Base-by-base conservation (phyloP, 1,140 invertebrate species). In the Zaprionus africanus region DNA sequence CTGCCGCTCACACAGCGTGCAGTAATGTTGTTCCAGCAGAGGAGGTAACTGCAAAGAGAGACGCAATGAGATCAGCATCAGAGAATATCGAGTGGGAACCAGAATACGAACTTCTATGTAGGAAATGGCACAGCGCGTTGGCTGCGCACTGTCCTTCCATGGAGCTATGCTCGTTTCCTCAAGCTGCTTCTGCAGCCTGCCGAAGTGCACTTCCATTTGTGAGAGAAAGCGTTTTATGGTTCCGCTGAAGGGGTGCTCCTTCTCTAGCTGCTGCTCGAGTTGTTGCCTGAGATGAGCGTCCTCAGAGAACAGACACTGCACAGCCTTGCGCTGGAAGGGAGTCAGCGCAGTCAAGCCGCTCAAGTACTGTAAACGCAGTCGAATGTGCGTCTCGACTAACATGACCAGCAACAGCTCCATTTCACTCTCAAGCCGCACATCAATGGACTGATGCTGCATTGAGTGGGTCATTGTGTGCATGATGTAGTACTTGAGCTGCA, bases 401-500 rank as follows among this genome's bases (percentile, higher is more conserved):
- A 86, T 80, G 4, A 38, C 69, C n/a, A 76, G 31, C 1, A 90
- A 60, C 12, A 90, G 34, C 6, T 81, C 26, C 49, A 76, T 31
- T 41, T 90, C 58, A 2, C 26, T 43, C 28, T 72, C 12, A 15
- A 51, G 41, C 4, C n/a, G n/a, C 3, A 5, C 41, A 9, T 61
- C 66, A 28, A 19, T 0, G 41, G 15, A 12, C 19, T 53, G 38
- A 19, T 58, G 24, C 12, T 57, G 38, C 31, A 78, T 74, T 54
- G 77, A 17, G 2, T 64, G 36, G 0, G 43, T 24, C 12, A 81
- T 7, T 0, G 65, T 22, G 4, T 59, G 19, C 7, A 81, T 15
- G 2, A 87, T 51, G 53, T 87, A 77, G 24, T 78, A 91, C 54
- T 86, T 90, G 0, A 90, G 6, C 63, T 90, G 79, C 1, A 90